Evolutionary conservation across 2,113 vertebrate species (phyloP).

Genomic region (Ceratotherium simum): DNA sequence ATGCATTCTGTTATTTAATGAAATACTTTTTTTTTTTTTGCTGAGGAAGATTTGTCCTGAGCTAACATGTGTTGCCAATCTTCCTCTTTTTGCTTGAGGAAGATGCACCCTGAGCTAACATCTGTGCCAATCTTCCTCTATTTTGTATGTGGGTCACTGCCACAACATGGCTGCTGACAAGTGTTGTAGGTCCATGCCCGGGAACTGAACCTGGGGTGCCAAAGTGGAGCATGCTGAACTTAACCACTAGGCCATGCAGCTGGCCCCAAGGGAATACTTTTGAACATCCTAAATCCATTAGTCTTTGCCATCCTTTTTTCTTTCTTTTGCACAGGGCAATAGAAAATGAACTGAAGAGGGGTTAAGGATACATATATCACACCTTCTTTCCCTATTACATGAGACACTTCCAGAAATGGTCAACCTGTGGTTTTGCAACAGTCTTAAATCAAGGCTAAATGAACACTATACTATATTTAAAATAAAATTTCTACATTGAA

Average conservation of each 20-base stretch:
- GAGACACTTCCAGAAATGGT: not conserved
- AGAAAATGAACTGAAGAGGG: not conserved
- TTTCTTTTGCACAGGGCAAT: constrained; percentile 8
- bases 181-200: too few relatives aligned
- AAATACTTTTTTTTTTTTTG: not conserved
- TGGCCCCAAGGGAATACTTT: not conserved
- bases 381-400: not conserved
- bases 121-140: too few relatives aligned
- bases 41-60: too few relatives aligned
- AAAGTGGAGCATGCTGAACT: too few relatives aligned
- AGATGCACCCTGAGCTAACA: too few relatives aligned
- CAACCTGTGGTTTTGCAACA: not conserved
- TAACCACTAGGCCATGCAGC: too few relatives aligned
- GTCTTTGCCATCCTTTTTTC: not conserved
- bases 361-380: not conserved
- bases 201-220: too few relatives aligned
- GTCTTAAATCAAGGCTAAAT: not conserved
- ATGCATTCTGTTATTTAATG: not conserved
- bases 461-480: not conserved
- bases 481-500: not conserved
- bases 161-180: too few relatives aligned
- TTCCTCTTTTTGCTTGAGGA: too few relatives aligned
- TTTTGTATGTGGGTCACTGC: too few relatives aligned
- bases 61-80: too few relatives aligned
- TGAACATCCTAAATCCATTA: not conserved